Conservation (phyloP, 2,797 vertebrate genomes). For the Rhabdophis nuchalis region DNA sequence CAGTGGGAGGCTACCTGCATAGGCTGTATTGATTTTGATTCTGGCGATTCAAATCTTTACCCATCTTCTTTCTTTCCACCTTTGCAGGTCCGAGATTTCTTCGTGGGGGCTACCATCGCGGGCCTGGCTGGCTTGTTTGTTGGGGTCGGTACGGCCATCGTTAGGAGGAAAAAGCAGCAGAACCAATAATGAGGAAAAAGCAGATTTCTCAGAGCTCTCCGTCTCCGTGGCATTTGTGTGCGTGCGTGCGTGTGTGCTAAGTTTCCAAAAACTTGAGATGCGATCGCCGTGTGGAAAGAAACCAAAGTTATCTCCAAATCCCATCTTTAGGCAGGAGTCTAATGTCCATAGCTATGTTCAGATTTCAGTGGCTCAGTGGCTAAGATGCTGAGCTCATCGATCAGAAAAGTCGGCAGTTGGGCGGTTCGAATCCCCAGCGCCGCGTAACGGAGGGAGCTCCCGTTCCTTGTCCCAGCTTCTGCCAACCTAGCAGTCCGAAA, state of each 20-base stretch:
- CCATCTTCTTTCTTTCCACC: not conserved
- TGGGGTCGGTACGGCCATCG: not conserved
- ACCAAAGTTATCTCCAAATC: not conserved
- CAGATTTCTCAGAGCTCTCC: not conserved
- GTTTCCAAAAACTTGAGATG: not conserved
- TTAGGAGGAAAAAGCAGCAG: constrained; percentile 8
- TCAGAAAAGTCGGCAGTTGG: too few species aligned
- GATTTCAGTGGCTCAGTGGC: too few species aligned
- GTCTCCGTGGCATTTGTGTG: not conserved
- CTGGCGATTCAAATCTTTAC: not conserved
- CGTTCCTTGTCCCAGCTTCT: too few species aligned
- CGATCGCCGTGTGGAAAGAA: too few species aligned
- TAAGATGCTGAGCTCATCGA: too few species aligned
- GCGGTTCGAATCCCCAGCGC: too few species aligned
- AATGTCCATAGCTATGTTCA: too few species aligned
- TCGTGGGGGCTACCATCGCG: not conserved
- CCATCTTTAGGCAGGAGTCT: not conserved
- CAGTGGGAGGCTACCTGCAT: too few species aligned
- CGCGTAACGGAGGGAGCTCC: too few species aligned
- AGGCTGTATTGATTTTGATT: too few species aligned
- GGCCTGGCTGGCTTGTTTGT: not conserved
- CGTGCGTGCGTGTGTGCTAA: too few species aligned
- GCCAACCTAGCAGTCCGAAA: too few species aligned
- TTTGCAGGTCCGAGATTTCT: constrained; percentile 12
- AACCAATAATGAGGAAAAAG: constrained; percentile 25